A percentile compares a stretch with the other conserved stretches of the same genome.
phyloP scores from a whole-genome alignment of 1,140 invertebrate genomes.

The Teleopsis dalmanni region DNA sequence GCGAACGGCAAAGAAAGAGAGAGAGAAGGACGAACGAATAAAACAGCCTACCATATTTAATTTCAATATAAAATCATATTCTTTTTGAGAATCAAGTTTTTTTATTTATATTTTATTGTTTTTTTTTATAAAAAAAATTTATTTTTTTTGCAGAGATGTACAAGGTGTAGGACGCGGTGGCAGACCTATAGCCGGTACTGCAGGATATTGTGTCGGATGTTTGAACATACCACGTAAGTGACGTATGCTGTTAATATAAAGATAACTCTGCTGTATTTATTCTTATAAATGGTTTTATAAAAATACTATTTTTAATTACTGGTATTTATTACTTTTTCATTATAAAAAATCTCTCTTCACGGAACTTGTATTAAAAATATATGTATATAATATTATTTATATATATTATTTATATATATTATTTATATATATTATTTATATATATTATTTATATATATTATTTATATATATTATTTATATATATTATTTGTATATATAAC shows the following conservation, averaged over 20 bases:
- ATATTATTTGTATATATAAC: neutral
- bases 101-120: neutral
- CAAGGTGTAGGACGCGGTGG: conserved; percentile 88
- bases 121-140: neutral
- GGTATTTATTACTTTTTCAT: neutral
- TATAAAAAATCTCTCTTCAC: neutral
- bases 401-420: neutral
- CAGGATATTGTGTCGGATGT: conserved; percentile 93
- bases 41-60: too few species aligned
- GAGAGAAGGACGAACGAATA: too few species aligned
- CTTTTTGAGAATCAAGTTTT: neutral
- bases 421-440: neutral
- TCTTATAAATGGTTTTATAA: neutral
- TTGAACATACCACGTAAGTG: conserved; percentile 74
- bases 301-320: neutral
- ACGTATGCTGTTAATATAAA: too few species aligned
- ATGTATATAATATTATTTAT: neutral
- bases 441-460: neutral
- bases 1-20: too few species aligned
- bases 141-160: conserved; percentile 61
- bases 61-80: too few species aligned
- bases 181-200: conserved; percentile 89
- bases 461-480: neutral
- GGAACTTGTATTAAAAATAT: neutral
- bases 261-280: neutral